phyloP scores from a whole-genome alignment of 2,888 invertebrate genomes.

The Sylvicola fuscatus region DNA sequence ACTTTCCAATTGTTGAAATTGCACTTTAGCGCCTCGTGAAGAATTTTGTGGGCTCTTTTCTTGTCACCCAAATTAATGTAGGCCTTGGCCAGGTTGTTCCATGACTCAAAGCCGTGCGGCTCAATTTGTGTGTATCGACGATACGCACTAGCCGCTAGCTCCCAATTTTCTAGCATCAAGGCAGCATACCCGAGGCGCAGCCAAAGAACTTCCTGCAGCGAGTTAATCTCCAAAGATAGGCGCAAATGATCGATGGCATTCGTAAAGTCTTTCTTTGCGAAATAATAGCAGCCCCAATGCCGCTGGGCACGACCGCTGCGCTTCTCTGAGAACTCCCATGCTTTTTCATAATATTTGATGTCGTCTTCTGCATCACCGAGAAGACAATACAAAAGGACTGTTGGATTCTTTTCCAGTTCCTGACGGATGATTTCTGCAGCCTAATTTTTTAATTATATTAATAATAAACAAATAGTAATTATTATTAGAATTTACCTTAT shows the following conservation, averaged over 20 bases:
- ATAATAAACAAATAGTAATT: slow-evolving; percentile 1
- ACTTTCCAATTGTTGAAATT: slow-evolving; percentile 83
- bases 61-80: slow-evolving; percentile 77
- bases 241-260: slow-evolving; percentile 65
- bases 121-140: slow-evolving; percentile 74
- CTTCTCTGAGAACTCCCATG: slow-evolving; percentile 72
- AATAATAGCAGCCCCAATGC: slow-evolving; percentile 70
- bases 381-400: slow-evolving; percentile 72
- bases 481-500: too few relatives aligned
- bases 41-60: slow-evolving; percentile 58
- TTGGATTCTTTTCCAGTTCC: slow-evolving; percentile 55
- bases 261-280: slow-evolving; percentile 50
- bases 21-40: slow-evolving; percentile 77
- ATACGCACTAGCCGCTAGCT: slow-evolving; percentile 65
- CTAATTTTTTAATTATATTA: slow-evolving; percentile 29
- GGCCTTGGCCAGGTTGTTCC: slow-evolving; percentile 94
- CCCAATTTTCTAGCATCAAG: slow-evolving; percentile 58
- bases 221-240: slow-evolving; percentile 66
- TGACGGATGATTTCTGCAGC: slow-evolving; percentile 76
- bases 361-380: slow-evolving; percentile 79
- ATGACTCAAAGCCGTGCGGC: slow-evolving; percentile 79
- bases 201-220: slow-evolving; percentile 74
- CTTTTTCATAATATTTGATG: slow-evolving; percentile 59
- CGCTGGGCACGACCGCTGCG: slow-evolving; percentile 69
- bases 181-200: slow-evolving; percentile 71